Percentiles rank a stretch among this genome's conserved stretches.
These are phyloP conservation scores for Prietella phreatophila DNA, from an alignment of 2,113 vertebrate species.

Conservation along the genomic window DNA sequence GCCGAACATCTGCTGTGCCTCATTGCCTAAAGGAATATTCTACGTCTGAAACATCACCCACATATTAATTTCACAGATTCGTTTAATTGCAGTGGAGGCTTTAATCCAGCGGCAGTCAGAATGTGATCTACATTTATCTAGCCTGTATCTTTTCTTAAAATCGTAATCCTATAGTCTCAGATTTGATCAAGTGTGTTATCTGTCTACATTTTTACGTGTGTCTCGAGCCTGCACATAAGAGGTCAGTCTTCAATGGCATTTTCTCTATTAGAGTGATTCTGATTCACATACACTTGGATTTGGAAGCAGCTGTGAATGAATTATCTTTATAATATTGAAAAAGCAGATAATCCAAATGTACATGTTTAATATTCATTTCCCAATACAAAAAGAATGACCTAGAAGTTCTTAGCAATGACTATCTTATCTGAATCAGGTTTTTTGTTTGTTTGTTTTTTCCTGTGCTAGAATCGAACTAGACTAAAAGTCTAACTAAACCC, in stretches of 20 bases:
- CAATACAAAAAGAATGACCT: not conserved
- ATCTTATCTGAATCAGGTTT: not conserved
- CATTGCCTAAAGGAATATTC: conserved; percentile 44
- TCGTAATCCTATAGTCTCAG: not conserved
- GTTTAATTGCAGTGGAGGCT: conserved; percentile 23
- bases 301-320: not conserved
- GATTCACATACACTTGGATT: not conserved
- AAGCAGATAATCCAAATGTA: not conserved
- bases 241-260: not conserved
- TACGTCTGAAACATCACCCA: conserved; percentile 31
- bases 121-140: not conserved
- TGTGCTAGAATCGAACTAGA: not conserved
- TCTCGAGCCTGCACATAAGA: not conserved
- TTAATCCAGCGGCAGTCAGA: not conserved
- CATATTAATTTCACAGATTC: conserved; percentile 46
- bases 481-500: not conserved
- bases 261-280: not conserved
- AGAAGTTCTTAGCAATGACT: not conserved
- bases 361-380: not conserved
- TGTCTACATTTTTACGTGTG: not conserved
- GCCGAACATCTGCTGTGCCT: conserved; percentile 49
- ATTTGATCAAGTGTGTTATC: not conserved
- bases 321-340: not conserved
- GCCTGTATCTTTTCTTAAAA: not conserved
- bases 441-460: not conserved